These are phyloP conservation scores for Orientallactaga bullata DNA, from an alignment of 2,113 vertebrate species.

Conservation along the genomic window DNA sequence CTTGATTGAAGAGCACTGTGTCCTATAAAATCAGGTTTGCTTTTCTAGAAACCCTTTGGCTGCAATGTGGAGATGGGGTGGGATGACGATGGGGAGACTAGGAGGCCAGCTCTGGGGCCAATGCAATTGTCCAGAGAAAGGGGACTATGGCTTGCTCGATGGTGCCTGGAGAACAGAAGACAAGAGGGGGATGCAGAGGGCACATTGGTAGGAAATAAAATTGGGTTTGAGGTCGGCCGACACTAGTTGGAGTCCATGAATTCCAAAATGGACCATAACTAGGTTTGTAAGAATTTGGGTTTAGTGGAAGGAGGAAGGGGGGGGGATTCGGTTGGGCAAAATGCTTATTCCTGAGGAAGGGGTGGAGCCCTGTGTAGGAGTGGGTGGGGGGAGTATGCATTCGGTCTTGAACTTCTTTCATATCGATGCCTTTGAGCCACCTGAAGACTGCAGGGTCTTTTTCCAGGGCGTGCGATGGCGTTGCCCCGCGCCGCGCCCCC, in stretches of 20 bases:
- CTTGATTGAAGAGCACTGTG: neutral
- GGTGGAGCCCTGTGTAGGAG: neutral
- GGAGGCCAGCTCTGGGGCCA: neutral
- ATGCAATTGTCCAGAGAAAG: neutral
- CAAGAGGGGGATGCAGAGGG: neutral
- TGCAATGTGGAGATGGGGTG: neutral
- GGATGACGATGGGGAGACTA: neutral
- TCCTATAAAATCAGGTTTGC: neutral
- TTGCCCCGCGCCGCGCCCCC: neutral
- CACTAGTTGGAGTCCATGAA: no score
- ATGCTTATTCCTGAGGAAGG: neutral
- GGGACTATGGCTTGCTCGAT: neutral
- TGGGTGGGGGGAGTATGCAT: neutral
- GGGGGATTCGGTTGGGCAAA: neutral
- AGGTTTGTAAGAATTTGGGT: neutral
- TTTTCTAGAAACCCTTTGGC: slow-evolving; percentile 23
- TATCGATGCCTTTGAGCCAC: neutral
- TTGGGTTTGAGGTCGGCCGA: no score
- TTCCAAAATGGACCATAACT: no score
- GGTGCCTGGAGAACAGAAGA: neutral
- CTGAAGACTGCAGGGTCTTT: neutral
- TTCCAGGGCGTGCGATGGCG: neutral
- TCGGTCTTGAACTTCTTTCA: slow-evolving; percentile 11
- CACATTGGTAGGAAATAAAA: neutral
- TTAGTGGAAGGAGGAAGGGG: neutral